Evolutionary conservation across 1,140 invertebrate species (phyloP).

Genomic region (Drosophila yakuba): DNA sequence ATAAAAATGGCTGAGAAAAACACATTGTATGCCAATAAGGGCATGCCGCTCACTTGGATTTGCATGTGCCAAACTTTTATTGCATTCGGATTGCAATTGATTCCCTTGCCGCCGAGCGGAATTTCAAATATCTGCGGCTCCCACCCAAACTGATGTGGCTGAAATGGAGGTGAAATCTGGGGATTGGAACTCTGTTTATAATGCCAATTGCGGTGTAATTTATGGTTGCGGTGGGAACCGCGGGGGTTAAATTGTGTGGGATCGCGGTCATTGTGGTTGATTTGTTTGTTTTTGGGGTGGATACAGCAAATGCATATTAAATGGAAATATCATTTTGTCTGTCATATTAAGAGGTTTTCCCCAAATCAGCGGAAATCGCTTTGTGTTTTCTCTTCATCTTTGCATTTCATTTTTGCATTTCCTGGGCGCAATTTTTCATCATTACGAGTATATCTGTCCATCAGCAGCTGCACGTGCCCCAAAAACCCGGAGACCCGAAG

Average conservation of each 20-base stretch:
- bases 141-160: constrained; percentile 26
- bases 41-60: constrained; percentile 42
- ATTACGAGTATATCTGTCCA: constrained; percentile 43
- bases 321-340: constrained; percentile 19
- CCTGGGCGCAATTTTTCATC: constrained; percentile 54
- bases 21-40: constrained; percentile 41
- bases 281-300: constrained; percentile 3
- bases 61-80: constrained; percentile 65
- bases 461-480: constrained; percentile 59
- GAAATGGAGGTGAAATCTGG: constrained; percentile 62
- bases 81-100: constrained; percentile 50
- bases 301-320: constrained; percentile 43
- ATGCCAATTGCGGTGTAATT: constrained; percentile 49
- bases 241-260: constrained; percentile 48
- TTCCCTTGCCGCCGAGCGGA: constrained; percentile 42
- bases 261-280: constrained; percentile 56
- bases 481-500: constrained; percentile 21
- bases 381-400: constrained; percentile 36
- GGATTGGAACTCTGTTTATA: constrained; percentile 60
- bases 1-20: constrained; percentile 5
- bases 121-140: constrained; percentile 61
- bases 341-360: constrained; percentile 19
- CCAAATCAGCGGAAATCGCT: constrained; percentile 15
- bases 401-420: constrained; percentile 57
- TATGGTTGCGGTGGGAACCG: constrained; percentile 65